Percentiles rank a stretch among this genome's conserved stretches.
These are phyloP conservation scores for Trichoplusia ni DNA, from an alignment of 1,140 invertebrate genomes.

Conservation along the genomic window DNA sequence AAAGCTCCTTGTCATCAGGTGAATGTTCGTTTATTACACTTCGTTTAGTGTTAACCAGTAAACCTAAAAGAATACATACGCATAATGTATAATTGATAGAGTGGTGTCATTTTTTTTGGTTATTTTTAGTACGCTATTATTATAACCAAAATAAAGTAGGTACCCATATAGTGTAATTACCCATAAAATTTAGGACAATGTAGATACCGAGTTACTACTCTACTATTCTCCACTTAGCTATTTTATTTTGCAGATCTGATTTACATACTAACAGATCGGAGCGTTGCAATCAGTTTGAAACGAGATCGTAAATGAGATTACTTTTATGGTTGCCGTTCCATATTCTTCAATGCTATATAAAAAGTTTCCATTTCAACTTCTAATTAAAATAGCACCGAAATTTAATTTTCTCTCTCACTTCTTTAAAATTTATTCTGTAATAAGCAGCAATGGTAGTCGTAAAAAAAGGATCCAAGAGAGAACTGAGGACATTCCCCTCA, in stretches of 20 bases:
- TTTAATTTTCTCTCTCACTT: constrained; percentile 29
- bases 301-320: constrained; percentile 19
- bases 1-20: no score
- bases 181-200: no score
- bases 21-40: no score
- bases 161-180: no score
- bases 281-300: constrained; percentile 15
- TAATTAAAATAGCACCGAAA: constrained; percentile 33
- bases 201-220: no score
- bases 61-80: no score
- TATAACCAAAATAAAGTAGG: no score
- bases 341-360: constrained; percentile 18
- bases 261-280: constrained; percentile 14
- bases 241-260: not conserved
- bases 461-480: constrained; percentile 33
- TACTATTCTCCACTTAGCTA: not conserved
- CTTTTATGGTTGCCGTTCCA: constrained; percentile 6
- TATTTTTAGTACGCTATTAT: no score
- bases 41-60: no score
- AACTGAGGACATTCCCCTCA: constrained; percentile 31
- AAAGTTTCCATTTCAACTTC: constrained; percentile 22
- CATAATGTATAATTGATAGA: no score
- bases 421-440: constrained; percentile 37
- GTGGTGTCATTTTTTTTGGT: no score
- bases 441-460: constrained; percentile 34